Percentiles rank a stretch among this genome's conserved stretches.
phyloP scores from a whole-genome alignment of 2,797 vertebrate genomes.

The Tamandua tetradactyla region DNA sequence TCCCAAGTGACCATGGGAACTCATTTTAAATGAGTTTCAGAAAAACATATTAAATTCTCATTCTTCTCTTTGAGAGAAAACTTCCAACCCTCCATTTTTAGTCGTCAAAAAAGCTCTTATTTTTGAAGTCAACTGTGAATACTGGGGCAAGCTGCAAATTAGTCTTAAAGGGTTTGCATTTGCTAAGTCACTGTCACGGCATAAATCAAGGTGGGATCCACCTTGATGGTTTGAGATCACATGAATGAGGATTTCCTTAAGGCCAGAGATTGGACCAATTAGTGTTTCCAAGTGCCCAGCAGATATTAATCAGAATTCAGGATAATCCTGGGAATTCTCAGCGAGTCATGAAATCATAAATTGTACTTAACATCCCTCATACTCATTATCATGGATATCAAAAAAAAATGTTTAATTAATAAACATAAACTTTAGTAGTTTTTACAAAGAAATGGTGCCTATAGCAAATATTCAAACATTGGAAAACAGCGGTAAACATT shows the following conservation, averaged over 20 bases:
- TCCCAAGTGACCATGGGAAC: background rate
- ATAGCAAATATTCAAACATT: background rate
- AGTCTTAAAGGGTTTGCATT: conserved; percentile 17
- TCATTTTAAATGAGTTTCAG: conserved; percentile 44
- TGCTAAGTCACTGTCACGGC: background rate
- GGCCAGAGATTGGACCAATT: background rate
- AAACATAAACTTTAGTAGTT: background rate
- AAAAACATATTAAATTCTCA: background rate
- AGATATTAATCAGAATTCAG: background rate
- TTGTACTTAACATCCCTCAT: background rate
- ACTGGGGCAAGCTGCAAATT: background rate
- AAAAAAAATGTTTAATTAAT: background rate
- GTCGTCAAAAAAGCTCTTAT: background rate
- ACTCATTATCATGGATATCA: background rate
- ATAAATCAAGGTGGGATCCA: background rate
- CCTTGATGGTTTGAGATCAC: background rate
- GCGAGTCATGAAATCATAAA: conserved; percentile 22
- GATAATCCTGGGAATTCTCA: background rate
- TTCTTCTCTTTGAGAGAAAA: background rate
- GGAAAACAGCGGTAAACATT: conserved; percentile 30
- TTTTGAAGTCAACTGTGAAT: background rate
- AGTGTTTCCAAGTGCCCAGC: background rate
- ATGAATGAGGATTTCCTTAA: background rate
- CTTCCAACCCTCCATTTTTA: background rate
- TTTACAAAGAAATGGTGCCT: background rate